phyloP scores from a whole-genome alignment of 2,797 vertebrate genomes.

The Aphelocoma californica region DNA sequence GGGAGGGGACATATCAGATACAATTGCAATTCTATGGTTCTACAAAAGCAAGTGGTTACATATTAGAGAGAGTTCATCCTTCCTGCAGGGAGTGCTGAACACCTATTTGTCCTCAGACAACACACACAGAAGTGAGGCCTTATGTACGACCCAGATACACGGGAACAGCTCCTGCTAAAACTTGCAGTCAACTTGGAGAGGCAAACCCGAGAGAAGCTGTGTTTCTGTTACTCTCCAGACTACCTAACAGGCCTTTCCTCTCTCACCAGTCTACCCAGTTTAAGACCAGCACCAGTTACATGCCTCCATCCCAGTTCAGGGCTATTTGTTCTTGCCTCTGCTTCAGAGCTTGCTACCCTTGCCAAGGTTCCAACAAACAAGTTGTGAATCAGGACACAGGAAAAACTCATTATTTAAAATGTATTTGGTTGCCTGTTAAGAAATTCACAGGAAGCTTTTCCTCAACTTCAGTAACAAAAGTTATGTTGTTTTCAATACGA shows the following conservation, averaged over 20 bases:
- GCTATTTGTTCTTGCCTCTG: not conserved
- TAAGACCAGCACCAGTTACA: not conserved
- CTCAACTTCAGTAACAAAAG: not conserved
- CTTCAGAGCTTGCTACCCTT: not conserved
- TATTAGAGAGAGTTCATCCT: not conserved
- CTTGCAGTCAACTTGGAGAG: not conserved
- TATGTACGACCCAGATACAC: rapidly evolving
- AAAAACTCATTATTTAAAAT: not conserved
- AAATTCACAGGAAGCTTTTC: not conserved
- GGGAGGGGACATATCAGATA: not conserved
- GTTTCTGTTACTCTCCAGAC: not conserved
- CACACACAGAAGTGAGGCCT: rapidly evolving
- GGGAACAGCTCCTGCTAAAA: not conserved
- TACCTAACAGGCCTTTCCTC: not conserved
- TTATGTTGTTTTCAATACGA: not conserved
- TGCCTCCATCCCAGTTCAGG: not conserved
- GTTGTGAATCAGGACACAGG: not conserved
- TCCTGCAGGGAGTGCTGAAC: not conserved
- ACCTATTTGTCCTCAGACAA: not conserved
- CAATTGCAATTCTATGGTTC: not conserved
- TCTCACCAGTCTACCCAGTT: not conserved
- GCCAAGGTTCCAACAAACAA: not conserved
- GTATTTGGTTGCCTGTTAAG: not conserved
- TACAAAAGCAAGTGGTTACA: not conserved
- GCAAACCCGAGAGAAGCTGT: not conserved